A percentile compares a stretch with the other conserved stretches of the same genome.
phyloP scores from a whole-genome alignment of 2,888 invertebrate genomes.

The Campopleginae sp. region DNA sequence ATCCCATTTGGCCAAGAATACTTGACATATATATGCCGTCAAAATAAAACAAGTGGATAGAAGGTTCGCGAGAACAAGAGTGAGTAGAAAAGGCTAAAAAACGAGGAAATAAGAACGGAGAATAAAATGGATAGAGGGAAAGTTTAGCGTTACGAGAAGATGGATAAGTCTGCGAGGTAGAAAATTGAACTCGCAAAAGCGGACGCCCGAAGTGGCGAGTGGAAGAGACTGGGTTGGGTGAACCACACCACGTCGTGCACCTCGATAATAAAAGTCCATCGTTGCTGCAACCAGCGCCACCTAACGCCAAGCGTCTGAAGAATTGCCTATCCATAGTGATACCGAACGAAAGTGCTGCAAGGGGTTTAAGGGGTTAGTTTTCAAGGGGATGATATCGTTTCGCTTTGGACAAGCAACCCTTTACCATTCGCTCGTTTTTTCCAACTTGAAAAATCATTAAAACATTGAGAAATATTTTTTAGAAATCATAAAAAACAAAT shows the following conservation, averaged over 20 bases:
- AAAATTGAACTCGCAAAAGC: constrained; percentile 66
- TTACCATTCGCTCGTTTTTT: neutral
- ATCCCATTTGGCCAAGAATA: constrained; percentile 21
- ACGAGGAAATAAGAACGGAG: constrained; percentile 36
- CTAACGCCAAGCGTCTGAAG: constrained; percentile 47
- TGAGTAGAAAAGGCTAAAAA: constrained; percentile 33
- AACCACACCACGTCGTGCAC: constrained; percentile 55
- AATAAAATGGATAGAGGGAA: constrained; percentile 60
- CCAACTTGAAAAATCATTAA: neutral
- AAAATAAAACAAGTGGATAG: constrained; percentile 7
- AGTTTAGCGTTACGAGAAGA: constrained; percentile 64
- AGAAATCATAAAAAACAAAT: no score
- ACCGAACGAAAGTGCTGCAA: constrained; percentile 19
- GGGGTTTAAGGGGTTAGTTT: constrained; percentile 20
- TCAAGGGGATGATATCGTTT: constrained; percentile 50
- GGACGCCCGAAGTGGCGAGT: constrained; percentile 49
- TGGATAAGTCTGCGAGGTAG: constrained; percentile 69
- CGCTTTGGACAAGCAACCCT: constrained; percentile 41
- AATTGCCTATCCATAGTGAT: neutral
- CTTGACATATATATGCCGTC: neutral
- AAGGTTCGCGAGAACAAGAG: constrained; percentile 46
- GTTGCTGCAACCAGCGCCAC: constrained; percentile 56
- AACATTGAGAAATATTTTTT: no score
- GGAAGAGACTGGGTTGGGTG: constrained; percentile 4
- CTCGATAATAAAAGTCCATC: constrained; percentile 71